These are phyloP conservation scores for Diarsia rubi DNA, from an alignment of 2,888 invertebrate genomes.

Conservation along the genomic window DNA sequence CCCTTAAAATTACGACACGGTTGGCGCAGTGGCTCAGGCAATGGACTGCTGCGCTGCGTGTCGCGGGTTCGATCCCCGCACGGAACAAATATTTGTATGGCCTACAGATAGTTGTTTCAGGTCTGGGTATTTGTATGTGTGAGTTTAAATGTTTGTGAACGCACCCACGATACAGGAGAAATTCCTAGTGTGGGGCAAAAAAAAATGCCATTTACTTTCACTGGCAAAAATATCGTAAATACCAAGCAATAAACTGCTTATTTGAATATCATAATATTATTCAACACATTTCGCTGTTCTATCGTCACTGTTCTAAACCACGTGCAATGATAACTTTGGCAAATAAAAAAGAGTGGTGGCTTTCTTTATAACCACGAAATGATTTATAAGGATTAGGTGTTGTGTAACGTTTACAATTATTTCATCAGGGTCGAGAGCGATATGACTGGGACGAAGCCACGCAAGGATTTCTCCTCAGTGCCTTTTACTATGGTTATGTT, in stretches of 20 bases:
- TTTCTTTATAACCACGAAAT: slow-evolving; percentile 2
- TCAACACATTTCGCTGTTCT: slow-evolving; percentile 8
- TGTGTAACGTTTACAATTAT: neutral
- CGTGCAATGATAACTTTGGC: slow-evolving; percentile 3
- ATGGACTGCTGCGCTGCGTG: too few species aligned
- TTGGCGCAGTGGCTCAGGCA: too few species aligned
- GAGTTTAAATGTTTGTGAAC: too few species aligned
- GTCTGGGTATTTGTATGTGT: too few species aligned
- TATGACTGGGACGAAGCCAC: slow-evolving; percentile 93
- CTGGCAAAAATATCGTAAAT: slow-evolving; percentile 17
- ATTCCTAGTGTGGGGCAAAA: too few species aligned
- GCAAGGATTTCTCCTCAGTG: slow-evolving; percentile 94
- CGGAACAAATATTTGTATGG: too few species aligned
- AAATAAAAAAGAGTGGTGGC: slow-evolving; percentile 22
- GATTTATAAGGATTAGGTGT: neutral
- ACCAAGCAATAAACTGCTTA: slow-evolving; percentile 18
- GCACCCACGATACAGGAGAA: too few species aligned
- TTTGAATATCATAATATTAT: slow-evolving; percentile 18
- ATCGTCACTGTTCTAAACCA: neutral
- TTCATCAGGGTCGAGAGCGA: slow-evolving; percentile 77
- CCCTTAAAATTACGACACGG: too few species aligned
- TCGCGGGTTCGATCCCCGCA: too few species aligned
- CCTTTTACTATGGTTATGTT: slow-evolving; percentile 96
- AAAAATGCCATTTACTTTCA: too few species aligned
- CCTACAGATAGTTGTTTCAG: too few species aligned